These are phyloP conservation scores for Heterotilapia buettikoferi DNA, from an alignment of 2,113 vertebrate species.

Conservation along the genomic window DNA sequence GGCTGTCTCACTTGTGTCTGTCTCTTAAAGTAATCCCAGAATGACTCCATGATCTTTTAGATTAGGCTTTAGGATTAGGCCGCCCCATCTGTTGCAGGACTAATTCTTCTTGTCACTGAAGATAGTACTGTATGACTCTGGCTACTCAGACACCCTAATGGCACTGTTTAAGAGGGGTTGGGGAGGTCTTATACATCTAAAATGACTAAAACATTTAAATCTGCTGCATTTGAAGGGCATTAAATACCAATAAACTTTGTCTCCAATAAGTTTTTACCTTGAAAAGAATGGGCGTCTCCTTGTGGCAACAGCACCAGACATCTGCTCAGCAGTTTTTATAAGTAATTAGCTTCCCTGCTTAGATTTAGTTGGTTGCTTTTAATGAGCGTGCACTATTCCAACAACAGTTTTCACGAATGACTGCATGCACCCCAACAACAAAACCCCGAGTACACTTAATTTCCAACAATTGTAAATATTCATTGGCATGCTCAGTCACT, in stretches of 20 bases:
- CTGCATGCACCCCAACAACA: conserved; percentile 20
- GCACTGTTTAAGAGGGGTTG: not conserved
- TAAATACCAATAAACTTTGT: not conserved
- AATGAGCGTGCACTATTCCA: conserved; percentile 46
- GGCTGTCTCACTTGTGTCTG: not conserved
- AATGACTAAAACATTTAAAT: not conserved
- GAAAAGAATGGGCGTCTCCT: conserved; percentile 14
- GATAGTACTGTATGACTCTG: not conserved
- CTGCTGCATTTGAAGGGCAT: not conserved
- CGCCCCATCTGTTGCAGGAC: not conserved
- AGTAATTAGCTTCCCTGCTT: conserved; percentile 58
- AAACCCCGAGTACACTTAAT: conserved; percentile 35
- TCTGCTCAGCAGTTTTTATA: conserved; percentile 56
- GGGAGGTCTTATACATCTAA: not conserved
- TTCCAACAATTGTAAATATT: conserved; percentile 47
- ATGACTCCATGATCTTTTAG: not conserved
- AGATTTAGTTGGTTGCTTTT: conserved; percentile 55
- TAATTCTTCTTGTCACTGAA: not conserved
- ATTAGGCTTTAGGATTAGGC: not conserved
- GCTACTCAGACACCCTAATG: not conserved
- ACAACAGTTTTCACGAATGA: conserved; percentile 49
- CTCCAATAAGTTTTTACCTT: not conserved
- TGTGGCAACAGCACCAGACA: conserved; percentile 37
- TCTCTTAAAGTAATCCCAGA: not conserved
- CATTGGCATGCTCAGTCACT: conserved; percentile 25